Conservation (phyloP, 1,140 invertebrate species). For the Diorhabda carinulata region DNA sequence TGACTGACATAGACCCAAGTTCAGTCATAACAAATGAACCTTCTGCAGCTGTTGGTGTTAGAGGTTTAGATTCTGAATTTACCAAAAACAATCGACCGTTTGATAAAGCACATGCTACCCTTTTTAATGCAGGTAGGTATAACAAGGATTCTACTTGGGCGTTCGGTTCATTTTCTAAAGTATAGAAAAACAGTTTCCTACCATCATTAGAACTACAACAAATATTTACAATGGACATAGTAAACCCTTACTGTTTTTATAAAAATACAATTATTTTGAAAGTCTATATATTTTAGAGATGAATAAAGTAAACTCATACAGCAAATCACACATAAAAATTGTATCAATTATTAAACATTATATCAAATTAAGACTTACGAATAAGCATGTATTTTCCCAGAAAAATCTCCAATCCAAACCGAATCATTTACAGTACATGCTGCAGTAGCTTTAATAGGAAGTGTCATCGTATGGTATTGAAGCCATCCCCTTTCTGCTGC, state of each 20-base stretch:
- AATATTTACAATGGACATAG: too few relatives aligned
- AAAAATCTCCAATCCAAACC: slow-evolving; percentile 84
- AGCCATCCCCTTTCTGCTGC: slow-evolving; percentile 57
- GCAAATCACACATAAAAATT: too few relatives aligned
- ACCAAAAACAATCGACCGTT: slow-evolving; percentile 75
- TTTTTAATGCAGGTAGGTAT: slow-evolving; percentile 59
- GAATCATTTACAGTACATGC: slow-evolving; percentile 64
- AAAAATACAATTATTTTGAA: slow-evolving; percentile 8
- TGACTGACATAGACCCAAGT: slow-evolving; percentile 61
- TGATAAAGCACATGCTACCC: slow-evolving; percentile 68
- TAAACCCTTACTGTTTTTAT: background rate
- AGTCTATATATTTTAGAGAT: too few relatives aligned
- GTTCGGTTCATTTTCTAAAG: slow-evolving; percentile 53
- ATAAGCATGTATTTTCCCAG: slow-evolving; percentile 76
- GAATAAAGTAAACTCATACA: too few relatives aligned
- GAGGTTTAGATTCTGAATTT: slow-evolving; percentile 57
- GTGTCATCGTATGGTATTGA: slow-evolving; percentile 53
- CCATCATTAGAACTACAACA: slow-evolving; percentile 51
- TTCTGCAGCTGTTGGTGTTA: slow-evolving; percentile 59
- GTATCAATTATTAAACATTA: background rate
- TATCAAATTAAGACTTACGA: slow-evolving; percentile 50
- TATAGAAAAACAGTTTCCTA: slow-evolving; percentile 55
- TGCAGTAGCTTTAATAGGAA: slow-evolving; percentile 58
- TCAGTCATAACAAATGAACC: slow-evolving; percentile 74
- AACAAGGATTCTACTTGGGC: slow-evolving; percentile 61